Base-by-base conservation (phyloP, 2,113 vertebrate species). In the Apaloderma vittatum region DNA sequence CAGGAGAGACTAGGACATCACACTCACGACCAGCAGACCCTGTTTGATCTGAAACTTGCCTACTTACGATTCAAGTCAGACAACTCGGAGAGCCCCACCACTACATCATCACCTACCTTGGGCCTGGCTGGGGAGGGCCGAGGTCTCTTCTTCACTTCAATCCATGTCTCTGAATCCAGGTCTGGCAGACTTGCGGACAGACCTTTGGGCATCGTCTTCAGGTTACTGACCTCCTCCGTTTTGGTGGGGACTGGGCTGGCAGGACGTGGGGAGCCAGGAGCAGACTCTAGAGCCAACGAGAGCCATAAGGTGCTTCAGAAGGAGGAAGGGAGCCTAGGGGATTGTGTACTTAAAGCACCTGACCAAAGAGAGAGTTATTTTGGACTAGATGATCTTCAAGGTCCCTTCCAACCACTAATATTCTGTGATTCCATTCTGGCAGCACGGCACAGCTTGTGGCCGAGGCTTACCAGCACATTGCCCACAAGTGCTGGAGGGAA, bases 181-280 rank as follows among this genome's bases (percentile, higher is more conserved):
- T 99, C 99, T 3, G 99, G 99, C 37, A 99, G 98, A 90, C 99
- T 99, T 66, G 99, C 99, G 0, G 99, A 99, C 85, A 99, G 98
- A 45, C 99, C 99, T 92, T 99, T 99, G n/a, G 99, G 99, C 98
- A 99, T 99, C 0, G 99, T 99, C 98, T 99, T 99, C 84, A 99
- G 98, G 98, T 99, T 99, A 89, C 98, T 99, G 67, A 97, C 97
- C 71, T 99, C 99, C 21, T 99, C 99, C 0, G 97, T 94, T 96
- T 99, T 99, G 88, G 97, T 95, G 84, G 98, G 98, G 91, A 97
- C 95, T 0, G 98, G 98, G 49, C 98, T 99, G 87, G 98, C 97
- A 4, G 98, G 79, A 40, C 98, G 98, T 1, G 99, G 98, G 55
- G 98, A 99, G 18, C 98, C 99, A 97, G 98, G 97, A 34, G 98